phyloP scores from a whole-genome alignment of 2,113 vertebrate species.

The Tetrao urogallus region DNA sequence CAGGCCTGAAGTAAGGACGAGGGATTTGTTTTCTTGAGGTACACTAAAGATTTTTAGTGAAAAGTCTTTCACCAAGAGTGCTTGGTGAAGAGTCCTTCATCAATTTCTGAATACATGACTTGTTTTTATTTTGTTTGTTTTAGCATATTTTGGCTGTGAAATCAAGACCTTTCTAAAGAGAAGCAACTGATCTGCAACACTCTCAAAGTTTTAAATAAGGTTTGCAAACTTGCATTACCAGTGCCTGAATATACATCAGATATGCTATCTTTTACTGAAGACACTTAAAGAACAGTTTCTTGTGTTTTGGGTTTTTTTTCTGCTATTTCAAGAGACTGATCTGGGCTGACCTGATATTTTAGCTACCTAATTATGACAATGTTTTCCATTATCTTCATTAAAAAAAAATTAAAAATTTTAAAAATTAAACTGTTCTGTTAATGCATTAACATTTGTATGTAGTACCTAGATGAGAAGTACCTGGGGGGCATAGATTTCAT shows the following conservation, averaged over 20 bases:
- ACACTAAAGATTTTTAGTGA: not conserved
- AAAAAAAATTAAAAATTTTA: too few relatives aligned
- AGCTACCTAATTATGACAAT: not conserved
- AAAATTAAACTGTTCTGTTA: not conserved
- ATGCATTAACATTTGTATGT: not conserved
- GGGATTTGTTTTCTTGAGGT: not conserved
- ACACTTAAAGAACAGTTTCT: not conserved
- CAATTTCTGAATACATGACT: not conserved
- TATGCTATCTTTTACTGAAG: not conserved
- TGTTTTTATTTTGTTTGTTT: not conserved
- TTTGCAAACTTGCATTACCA: not conserved
- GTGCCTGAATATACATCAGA: not conserved
- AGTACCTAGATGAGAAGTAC: conserved; percentile 74
- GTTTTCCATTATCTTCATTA: not conserved
- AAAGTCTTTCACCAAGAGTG: too few relatives aligned
- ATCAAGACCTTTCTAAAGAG: not conserved
- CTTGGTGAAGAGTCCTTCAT: not conserved
- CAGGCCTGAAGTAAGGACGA: not conserved
- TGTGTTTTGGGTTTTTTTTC: not conserved
- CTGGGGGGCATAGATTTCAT: conserved; percentile 99
- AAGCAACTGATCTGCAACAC: not conserved
- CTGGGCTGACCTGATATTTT: not conserved
- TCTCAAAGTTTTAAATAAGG: not conserved
- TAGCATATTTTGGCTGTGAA: not conserved
- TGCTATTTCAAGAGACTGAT: not conserved